Base-by-base conservation (phyloP, 2,888 invertebrate genomes). In the Syritta pipiens region DNA sequence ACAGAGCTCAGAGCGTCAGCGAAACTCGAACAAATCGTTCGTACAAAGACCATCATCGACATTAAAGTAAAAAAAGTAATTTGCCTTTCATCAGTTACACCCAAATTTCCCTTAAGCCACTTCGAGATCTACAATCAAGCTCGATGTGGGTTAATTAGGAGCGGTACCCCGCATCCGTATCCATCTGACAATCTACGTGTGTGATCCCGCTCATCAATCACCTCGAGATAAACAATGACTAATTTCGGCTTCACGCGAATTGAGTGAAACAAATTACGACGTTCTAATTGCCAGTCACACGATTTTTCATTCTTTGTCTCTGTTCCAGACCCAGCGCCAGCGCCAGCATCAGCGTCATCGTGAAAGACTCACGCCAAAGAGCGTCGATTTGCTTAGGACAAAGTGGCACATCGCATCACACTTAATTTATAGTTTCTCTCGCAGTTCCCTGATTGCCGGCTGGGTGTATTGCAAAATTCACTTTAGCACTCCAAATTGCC, bases 381-480 rank as follows among this genome's bases (percentile, higher is more conserved):
- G 42, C 48, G 14, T 44, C 62, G 71, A 63, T 71, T 76, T 71
- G 26, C 57, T 71, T 35, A 37, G 51, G 71, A 71, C 76, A 76
- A 76, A 76, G 57, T 76, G 76, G 76, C 76, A 76, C 76, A 76
- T 76, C 76, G 44, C 76, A 71, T 76, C 63, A 71, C 71, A 76
- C 46, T 65, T 72, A 72, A 72, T 72, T 77, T 72, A 67, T 63
- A 72, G 65, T 65, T 49, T 65, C 65, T 53, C 55, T 77, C 59
- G 48, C 32, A 65, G 72, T 72, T 60, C 72, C 65, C 26, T 74
- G 79, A 74, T 68, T 74, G 67, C 62, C 55, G 19, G 63, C 65
- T 74, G n/a, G n/a, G n/a, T n/a, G 46, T 49, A 32, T 35, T 67
- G 49, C 60, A 55, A 67, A 79, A 74, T 74, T 79, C 79, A 79